Base-by-base conservation (phyloP, 2,888 invertebrate species). In the Tenthredo notha region DNA sequence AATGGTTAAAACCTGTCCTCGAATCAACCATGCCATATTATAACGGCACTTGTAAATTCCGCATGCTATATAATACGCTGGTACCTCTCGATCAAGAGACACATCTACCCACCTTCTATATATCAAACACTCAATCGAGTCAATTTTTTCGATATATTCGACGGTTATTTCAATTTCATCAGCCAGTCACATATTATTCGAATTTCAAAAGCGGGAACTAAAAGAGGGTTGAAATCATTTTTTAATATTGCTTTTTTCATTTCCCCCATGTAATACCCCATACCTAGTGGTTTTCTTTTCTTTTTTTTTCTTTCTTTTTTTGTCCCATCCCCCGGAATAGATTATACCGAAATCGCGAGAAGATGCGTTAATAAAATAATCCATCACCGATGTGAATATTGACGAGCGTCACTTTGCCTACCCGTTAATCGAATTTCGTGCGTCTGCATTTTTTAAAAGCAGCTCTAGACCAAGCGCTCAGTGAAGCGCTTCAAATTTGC, bases 391-490 rank as follows among this genome's bases (percentile, higher is more conserved):
- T 47, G 83, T 70, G 83, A 83, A 83, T 83, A 83, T 83, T 67
- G 83, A 83, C 83, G 83, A 83, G 83, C 67, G 40, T 83, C 67
- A 83, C 83, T 83, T 70, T 70, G 67, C 83, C 67, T 61, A 58
- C 65, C 67, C 67, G 83, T 83, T 83, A 83, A 83, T 83, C 83
- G 83, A 83, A 83, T 83, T 65, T 83, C 83, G 83, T 83, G 83
- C 83, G 83, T 83, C 83, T 83, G 70, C 83, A 83, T 83, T 83
- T 83, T 83, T 83, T 83, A 70, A 83, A 83, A 83, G 83, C 67
- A 83, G 47, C 77, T 80, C 80, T 29, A 80, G 80, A 80, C 58
- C 80, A 21, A 61, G 15, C 80, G 67, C 83, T 65, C 37, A 25
- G 29, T 29, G 67, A 83, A 83, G 47, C 83, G 83, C 50, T 83